phyloP scores from a whole-genome alignment of 2,113 vertebrate genomes.

The Axis porcinus region DNA sequence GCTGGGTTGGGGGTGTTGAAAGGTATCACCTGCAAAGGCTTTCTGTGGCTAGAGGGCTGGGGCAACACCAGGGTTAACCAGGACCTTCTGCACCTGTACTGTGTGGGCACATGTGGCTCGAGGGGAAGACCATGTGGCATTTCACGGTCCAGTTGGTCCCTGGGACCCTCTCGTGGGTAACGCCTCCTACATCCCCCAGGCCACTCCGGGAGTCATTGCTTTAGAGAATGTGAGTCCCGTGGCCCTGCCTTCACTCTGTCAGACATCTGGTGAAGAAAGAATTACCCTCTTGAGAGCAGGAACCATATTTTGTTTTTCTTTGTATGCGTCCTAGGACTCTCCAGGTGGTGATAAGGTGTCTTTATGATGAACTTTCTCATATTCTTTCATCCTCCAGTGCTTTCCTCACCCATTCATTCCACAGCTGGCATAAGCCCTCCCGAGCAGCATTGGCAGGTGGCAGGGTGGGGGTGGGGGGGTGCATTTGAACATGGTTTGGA shows the following conservation, averaged over 20 bases:
- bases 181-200: not conserved
- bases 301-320: not conserved
- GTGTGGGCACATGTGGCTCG: fast-evolving
- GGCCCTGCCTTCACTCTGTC: not conserved
- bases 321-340: not conserved
- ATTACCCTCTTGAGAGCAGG: not conserved
- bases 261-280: not conserved
- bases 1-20: no score
- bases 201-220: not conserved
- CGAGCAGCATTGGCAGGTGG: fast-evolving
- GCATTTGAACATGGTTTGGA: not conserved
- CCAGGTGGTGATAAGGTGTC: not conserved
- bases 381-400: not conserved
- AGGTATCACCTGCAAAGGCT: not conserved
- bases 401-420: fast-evolving
- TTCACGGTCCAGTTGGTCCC: not conserved
- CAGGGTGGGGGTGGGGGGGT: fast-evolving
- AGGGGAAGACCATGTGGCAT: fast-evolving
- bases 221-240: not conserved
- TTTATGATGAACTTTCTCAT: not conserved
- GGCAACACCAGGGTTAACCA: fast-evolving
- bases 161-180: not conserved
- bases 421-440: not conserved
- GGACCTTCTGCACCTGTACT: not conserved
- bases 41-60: not conserved